These are phyloP conservation scores for Gadus chalcogrammus DNA, from an alignment of 2,113 vertebrate genomes.

Conservation along the genomic window DNA sequence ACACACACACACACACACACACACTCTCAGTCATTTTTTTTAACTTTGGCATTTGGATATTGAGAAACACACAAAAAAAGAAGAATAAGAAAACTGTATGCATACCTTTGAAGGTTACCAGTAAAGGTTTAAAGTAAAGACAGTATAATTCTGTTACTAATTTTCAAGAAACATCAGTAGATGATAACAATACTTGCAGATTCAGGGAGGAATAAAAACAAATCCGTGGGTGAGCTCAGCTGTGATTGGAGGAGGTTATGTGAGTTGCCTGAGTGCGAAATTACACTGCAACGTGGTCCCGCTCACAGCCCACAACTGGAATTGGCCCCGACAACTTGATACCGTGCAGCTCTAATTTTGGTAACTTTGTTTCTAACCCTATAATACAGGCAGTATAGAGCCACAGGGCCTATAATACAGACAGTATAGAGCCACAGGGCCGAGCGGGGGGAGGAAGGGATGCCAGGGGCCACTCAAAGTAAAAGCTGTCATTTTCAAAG, in stretches of 20 bases:
- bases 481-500: constrained; percentile 44
- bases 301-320: constrained; percentile 76
- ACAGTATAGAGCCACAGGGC: constrained; percentile 62
- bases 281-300: constrained; percentile 69
- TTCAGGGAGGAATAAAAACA: background rate
- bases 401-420: constrained; percentile 68
- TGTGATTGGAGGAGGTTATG: constrained; percentile 37
- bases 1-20: too few relatives aligned
- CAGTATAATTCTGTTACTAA: too few relatives aligned
- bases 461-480: constrained; percentile 28
- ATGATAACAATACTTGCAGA: background rate
- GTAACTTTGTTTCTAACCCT: constrained; percentile 78
- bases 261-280: constrained; percentile 57
- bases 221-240: background rate
- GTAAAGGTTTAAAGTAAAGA: too few relatives aligned
- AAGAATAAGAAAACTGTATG: too few relatives aligned
- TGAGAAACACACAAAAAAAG: too few relatives aligned
- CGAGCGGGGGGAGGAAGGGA: constrained; percentile 43
- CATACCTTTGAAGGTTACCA: too few relatives aligned
- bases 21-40: too few relatives aligned
- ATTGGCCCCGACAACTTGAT: constrained; percentile 76
- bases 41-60: too few relatives aligned
- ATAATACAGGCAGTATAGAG: constrained; percentile 73
- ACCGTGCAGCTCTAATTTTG: constrained; percentile 78
- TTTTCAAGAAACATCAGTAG: background rate